Evolutionary conservation across 2,888 invertebrate genomes (phyloP).

Genomic region (Lepeophtheirus nordmannii): DNA sequence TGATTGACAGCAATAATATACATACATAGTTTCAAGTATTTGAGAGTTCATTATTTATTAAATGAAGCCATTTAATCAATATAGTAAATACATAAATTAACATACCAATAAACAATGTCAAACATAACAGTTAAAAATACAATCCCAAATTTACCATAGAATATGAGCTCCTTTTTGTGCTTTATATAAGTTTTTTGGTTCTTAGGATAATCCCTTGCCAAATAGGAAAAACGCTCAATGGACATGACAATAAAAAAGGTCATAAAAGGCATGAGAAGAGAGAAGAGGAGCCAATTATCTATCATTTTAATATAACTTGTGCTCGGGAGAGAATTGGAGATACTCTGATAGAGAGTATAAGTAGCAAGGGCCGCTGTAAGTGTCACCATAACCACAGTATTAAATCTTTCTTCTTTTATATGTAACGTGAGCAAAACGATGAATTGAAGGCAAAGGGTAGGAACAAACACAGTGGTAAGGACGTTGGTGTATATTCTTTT

Average conservation of each 20-base stretch:
- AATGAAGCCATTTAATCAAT: neutral
- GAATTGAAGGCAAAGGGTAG: neutral
- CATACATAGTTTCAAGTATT: too few relatives aligned
- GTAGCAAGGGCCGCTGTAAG: neutral
- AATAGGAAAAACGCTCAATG: neutral
- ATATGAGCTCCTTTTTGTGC: neutral
- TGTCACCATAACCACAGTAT: neutral
- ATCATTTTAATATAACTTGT: neutral
- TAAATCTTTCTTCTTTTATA: neutral
- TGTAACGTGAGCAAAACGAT: neutral
- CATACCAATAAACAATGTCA: neutral
- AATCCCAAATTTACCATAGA: conserved; percentile 2
- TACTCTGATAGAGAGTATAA: neutral
- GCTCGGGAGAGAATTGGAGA: neutral
- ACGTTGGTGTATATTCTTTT: neutral
- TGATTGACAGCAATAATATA: too few relatives aligned
- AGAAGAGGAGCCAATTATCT: neutral
- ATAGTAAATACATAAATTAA: neutral
- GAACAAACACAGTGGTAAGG: neutral
- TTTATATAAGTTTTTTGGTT: neutral
- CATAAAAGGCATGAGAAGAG: neutral
- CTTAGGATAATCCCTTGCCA: neutral
- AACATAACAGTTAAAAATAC: neutral
- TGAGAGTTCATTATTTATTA: too few relatives aligned
- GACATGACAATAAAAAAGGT: neutral